Percentiles rank a stretch among this genome's conserved stretches.
Evolutionary conservation across 23 tunicate genomes (phyloP).

Genomic region (Pegea sp.): DNA sequence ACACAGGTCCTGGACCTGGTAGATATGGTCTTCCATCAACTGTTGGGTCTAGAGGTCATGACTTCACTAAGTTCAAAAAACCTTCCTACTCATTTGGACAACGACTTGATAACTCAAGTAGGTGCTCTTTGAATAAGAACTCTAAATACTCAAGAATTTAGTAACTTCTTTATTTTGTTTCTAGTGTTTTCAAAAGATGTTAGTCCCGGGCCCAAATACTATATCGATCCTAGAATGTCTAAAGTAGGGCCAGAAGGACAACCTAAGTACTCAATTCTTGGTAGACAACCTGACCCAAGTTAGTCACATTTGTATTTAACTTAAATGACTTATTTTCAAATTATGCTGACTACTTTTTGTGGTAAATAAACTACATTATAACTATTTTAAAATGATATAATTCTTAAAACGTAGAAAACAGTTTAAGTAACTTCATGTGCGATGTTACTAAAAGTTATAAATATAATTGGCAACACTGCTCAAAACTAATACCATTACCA

Average conservation of each 20-base stretch:
- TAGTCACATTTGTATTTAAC: too few species aligned
- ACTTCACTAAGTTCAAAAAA: constrained; percentile 71
- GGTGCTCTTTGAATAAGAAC: constrained; percentile 3
- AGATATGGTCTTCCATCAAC: constrained; percentile 68
- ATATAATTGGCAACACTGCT: too few species aligned
- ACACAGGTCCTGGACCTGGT: constrained; percentile 78
- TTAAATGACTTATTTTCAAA: too few species aligned
- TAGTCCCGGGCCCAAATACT: constrained; percentile 90
- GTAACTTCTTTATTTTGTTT: constrained; percentile 2
- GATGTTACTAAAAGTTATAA: too few species aligned
- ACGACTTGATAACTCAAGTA: constrained; percentile 70
- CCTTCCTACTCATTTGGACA: constrained; percentile 73
- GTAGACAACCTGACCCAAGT: constrained; percentile 81
- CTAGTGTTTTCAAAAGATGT: constrained; percentile 68
- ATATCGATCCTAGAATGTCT: constrained; percentile 40
- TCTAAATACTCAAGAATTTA: not conserved
- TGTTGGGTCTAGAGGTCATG: constrained; percentile 51
- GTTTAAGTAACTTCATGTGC: too few species aligned
- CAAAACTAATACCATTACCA: too few species aligned
- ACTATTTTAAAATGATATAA: too few species aligned
- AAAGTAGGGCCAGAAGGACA: constrained; percentile 81
- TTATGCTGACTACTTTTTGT: too few species aligned
- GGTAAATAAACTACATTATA: too few species aligned
- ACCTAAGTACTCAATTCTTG: constrained; percentile 79
- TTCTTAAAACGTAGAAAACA: too few species aligned